phyloP scores from a whole-genome alignment of 2,888 invertebrate genomes.

The Nebria salina region DNA sequence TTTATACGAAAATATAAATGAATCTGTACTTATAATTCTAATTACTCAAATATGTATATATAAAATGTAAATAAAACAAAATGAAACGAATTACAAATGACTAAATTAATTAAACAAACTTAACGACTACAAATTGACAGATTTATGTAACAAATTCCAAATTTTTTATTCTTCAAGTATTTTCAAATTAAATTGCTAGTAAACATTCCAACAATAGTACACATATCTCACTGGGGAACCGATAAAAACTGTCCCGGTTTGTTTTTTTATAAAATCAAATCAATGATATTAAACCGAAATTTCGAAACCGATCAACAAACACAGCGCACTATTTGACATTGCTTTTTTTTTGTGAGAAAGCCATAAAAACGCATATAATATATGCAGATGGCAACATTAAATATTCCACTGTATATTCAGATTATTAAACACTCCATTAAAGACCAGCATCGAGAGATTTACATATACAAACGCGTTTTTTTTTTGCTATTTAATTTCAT shows the following conservation, averaged over 20 bases:
- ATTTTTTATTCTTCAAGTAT: background rate
- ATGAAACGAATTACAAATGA: background rate
- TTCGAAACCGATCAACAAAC: background rate
- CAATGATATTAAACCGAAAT: background rate
- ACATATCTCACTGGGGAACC: background rate
- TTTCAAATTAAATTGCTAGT: background rate
- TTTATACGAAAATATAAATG: too few relatives aligned
- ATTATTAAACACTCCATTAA: conserved; percentile 30
- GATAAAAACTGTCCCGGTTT: background rate
- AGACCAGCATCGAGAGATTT: conserved; percentile 23
- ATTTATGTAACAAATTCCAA: background rate
- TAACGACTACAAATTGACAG: background rate
- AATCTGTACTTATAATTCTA: too few relatives aligned
- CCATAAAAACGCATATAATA: conserved; percentile 15
- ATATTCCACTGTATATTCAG: conserved; percentile 18
- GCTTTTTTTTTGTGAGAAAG: conserved; percentile 1
- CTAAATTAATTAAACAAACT: background rate
- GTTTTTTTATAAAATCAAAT: background rate
- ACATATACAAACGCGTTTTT: conserved; percentile 23
- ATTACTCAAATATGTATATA: too few relatives aligned
- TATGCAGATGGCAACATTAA: conserved; percentile 26
- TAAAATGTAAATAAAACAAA: too few relatives aligned
- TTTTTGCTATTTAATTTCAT: conserved; percentile 6
- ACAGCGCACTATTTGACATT: background rate
- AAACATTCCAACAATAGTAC: background rate